Percentiles rank a stretch among this genome's conserved stretches.
These are phyloP conservation scores for Pinctada fucata DNA, from an alignment of 2,888 invertebrate genomes.

Conservation along the genomic window DNA sequence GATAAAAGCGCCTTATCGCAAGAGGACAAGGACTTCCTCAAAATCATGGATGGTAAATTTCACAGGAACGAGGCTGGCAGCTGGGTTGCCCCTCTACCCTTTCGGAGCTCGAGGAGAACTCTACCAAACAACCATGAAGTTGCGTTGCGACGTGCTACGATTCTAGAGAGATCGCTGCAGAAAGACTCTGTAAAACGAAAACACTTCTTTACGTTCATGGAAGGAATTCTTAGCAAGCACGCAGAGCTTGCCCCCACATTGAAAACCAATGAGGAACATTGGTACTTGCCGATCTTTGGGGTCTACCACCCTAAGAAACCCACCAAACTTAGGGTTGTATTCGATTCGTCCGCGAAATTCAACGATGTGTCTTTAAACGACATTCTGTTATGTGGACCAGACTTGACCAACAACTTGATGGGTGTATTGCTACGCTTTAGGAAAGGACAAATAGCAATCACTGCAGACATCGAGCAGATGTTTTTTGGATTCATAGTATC, in stretches of 20 bases:
- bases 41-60: slow-evolving; percentile 27
- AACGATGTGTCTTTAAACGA: slow-evolving; percentile 40
- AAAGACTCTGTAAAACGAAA: slow-evolving; percentile 29
- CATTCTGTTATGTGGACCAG: slow-evolving; percentile 37
- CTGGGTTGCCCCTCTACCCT: slow-evolving; percentile 40
- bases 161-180: slow-evolving; percentile 15
- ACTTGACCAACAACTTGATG: slow-evolving; percentile 40
- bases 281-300: slow-evolving; percentile 47
- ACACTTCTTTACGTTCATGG: slow-evolving; percentile 40
- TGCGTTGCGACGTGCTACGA: slow-evolving; percentile 24
- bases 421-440: slow-evolving; percentile 41
- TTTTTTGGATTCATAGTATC: slow-evolving; percentile 37
- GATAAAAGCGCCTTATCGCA: slow-evolving; percentile 29
- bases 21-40: slow-evolving; percentile 39
- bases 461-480: slow-evolving; percentile 47
- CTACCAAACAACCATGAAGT: slow-evolving; percentile 33
- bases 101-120: slow-evolving; percentile 9
- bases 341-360: slow-evolving; percentile 39
- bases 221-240: slow-evolving; percentile 28
- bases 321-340: slow-evolving; percentile 33
- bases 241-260: slow-evolving; percentile 40
- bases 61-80: slow-evolving; percentile 20
- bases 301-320: slow-evolving; percentile 34
- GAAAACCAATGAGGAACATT: slow-evolving; percentile 24
- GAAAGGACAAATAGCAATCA: slow-evolving; percentile 29